Percentiles rank a stretch among this genome's conserved stretches.
Conservation (phyloP, 2,888 invertebrate species). For the Andrena fulva region DNA sequence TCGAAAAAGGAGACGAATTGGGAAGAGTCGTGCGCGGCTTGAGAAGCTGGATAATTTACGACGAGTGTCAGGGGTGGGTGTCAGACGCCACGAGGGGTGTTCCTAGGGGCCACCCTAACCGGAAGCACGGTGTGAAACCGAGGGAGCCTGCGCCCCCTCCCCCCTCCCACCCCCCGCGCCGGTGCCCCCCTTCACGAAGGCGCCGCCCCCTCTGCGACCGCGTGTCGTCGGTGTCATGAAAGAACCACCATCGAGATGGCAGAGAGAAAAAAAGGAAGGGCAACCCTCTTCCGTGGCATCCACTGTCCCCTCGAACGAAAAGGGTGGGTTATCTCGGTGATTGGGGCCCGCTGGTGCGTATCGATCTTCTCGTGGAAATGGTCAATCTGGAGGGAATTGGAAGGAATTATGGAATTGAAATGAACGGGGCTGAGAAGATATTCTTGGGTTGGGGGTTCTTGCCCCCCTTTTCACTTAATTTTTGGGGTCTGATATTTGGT, state of each 20-base stretch:
- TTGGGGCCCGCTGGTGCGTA: background rate
- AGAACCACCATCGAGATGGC: background rate
- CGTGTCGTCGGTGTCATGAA: constrained; percentile 44
- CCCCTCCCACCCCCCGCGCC: too few species aligned
- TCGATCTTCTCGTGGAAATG: background rate
- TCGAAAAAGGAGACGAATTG: constrained; percentile 52
- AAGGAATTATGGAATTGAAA: background rate
- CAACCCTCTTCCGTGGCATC: constrained; percentile 18
- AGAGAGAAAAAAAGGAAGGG: background rate
- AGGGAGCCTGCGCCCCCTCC: constrained; percentile 52
- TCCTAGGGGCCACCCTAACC: constrained; percentile 63
- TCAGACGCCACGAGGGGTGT: constrained; percentile 65
- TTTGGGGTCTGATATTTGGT: too few species aligned
- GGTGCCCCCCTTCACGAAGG: constrained; percentile 26
- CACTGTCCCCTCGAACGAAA: background rate
- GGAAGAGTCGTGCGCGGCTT: constrained; percentile 39
- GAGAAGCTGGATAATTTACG: constrained; percentile 66
- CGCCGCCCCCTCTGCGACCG: constrained; percentile 50
- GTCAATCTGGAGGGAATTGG: background rate
- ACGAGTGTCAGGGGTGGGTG: constrained; percentile 62
- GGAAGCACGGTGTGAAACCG: constrained; percentile 76
- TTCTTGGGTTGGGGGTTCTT: background rate
- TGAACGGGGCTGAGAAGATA: background rate
- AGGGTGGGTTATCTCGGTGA: constrained; percentile 26
- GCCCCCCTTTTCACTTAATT: too few species aligned